Conservation (phyloP, 2,888 invertebrate species). For the Brachypalpus laphriformis region DNA sequence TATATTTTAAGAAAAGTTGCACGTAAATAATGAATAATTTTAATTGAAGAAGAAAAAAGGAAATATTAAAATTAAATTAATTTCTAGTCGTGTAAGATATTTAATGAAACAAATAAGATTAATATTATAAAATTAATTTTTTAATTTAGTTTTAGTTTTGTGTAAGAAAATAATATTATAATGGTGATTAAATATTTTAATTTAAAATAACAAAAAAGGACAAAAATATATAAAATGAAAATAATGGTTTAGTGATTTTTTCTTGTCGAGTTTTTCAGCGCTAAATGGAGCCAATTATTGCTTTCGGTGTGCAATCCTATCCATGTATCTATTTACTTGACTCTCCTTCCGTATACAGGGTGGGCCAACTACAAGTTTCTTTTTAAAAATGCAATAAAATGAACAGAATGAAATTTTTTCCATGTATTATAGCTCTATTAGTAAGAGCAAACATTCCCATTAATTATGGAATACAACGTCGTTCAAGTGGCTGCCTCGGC, state of each 20-base stretch:
- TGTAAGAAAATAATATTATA: slow-evolving; percentile 56
- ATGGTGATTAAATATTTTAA: slow-evolving; percentile 53
- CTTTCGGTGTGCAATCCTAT: no score
- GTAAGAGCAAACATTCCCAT: no score
- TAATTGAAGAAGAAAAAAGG: slow-evolving; percentile 19
- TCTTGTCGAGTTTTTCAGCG: neutral
- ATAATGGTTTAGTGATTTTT: neutral
- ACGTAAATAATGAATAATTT: slow-evolving; percentile 49
- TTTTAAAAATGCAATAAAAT: no score
- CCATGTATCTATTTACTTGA: no score
- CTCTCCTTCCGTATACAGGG: no score
- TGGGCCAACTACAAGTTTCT: no score
- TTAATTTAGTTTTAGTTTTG: slow-evolving; percentile 62
- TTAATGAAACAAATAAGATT: slow-evolving; percentile 57
- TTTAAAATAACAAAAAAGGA: slow-evolving; percentile 47
- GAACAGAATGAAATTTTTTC: no score
- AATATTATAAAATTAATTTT: slow-evolving; percentile 43
- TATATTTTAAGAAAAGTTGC: slow-evolving; percentile 67
- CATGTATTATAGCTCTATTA: no score
- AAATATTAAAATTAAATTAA: slow-evolving; percentile 37
- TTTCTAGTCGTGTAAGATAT: slow-evolving; percentile 70
- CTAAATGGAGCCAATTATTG: no score
- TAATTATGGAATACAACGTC: no score
- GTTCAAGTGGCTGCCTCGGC: no score
- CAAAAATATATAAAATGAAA: slow-evolving; percentile 59